Evolutionary conservation across 2,888 invertebrate genomes (phyloP), one percentile per base, ranked within the genome.

Genomic region (Belgica antarctica): DNA sequence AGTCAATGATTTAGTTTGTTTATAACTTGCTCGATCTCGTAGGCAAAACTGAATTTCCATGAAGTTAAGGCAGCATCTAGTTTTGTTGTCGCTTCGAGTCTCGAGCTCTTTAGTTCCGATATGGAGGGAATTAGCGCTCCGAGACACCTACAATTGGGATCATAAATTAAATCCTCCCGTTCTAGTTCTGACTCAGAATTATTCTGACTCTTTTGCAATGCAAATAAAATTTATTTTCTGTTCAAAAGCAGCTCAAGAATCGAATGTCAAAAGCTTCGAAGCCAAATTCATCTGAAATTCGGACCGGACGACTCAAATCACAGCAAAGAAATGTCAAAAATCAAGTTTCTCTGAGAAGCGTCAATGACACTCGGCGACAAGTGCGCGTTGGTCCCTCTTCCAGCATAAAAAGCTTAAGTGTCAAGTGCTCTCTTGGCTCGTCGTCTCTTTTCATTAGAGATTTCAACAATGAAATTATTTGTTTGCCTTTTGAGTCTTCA

Each of bases 41-140:
- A 41, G 41, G 41, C 41, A 41, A 41, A 41, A n/a, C n/a, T 41
- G 41, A 41, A 41, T 41, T 41, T 41, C 41, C 41, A 41, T 41
- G 3, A 2, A 15, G n/a, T 41, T 41, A 41, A n/a, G 41, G 41
- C 41, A 41, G 41, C 10, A 15, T 41, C 41, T 41, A 5, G 4
- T 41, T 41, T 41, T n/a, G 41, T n/a, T 10, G 41, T n/a, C n/a
- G n/a, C n/a, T n/a, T n/a, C n/a, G n/a, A n/a, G n/a, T n/a, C n/a
- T n/a, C n/a, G n/a, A 5, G 41, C 41, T 41, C 41, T 41, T 31
- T 41, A 41, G 41, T 5, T 41, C 41, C 41, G 10, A 41, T n/a
- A 5, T 2, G 41, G 41, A 41, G 15, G 10, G 41, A 41, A 41
- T 41, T 41, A 41, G 41, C 41, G 41, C 15, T 41, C 10, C 15